Evolutionary conservation across 2,797 vertebrate species (phyloP).

Genomic region (Semotilus atromaculatus): DNA sequence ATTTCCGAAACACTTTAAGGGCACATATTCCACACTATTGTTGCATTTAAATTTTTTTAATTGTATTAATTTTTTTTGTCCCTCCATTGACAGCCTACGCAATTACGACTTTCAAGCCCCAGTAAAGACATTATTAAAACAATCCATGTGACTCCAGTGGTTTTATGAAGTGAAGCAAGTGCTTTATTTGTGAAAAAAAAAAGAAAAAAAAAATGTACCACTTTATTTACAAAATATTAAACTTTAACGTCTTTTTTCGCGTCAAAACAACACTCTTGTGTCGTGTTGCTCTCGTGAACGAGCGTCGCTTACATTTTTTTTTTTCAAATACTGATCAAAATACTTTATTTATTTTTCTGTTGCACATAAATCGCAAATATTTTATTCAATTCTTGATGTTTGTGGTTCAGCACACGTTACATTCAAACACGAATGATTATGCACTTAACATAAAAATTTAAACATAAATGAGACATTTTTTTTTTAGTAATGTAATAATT

Average conservation of each 20-base stretch:
- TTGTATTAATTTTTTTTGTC: too few relatives aligned
- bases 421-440: background rate
- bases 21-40: background rate
- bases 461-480: background rate
- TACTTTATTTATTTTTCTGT: too few relatives aligned
- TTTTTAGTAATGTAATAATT: background rate
- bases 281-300: background rate
- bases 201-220: background rate
- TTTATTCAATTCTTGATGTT: background rate
- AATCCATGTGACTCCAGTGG: too few relatives aligned
- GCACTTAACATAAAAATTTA: background rate
- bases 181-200: too few relatives aligned
- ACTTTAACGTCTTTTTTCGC: background rate
- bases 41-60: background rate
- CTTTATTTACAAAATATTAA: background rate
- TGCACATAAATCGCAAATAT: background rate
- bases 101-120: too few relatives aligned
- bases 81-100: too few relatives aligned
- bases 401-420: background rate
- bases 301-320: too few relatives aligned
- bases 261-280: too few relatives aligned
- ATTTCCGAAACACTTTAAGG: background rate
- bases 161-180: too few relatives aligned
- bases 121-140: too few relatives aligned
- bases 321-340: too few relatives aligned